Percentiles rank a stretch among this genome's conserved stretches.
phyloP scores from a whole-genome alignment of 2,888 invertebrate species.

The Embidobia sp. region DNA sequence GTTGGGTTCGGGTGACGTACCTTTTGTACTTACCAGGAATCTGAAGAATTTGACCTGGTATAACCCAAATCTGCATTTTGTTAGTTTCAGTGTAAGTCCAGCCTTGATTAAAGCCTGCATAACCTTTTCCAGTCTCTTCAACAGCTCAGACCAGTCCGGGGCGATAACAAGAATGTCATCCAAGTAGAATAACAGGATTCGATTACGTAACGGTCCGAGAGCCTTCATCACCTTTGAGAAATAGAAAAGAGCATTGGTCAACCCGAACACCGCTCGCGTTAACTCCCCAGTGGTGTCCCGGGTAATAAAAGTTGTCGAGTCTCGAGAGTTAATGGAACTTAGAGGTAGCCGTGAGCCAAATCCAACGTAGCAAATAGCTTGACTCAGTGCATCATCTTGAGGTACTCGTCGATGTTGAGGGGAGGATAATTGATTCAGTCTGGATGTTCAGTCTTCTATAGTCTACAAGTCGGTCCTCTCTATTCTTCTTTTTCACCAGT shows the following conservation, averaged over 20 bases:
- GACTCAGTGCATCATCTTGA: not conserved
- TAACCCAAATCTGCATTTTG: not conserved
- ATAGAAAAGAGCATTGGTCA: slow-evolving; percentile 64
- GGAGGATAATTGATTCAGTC: not conserved
- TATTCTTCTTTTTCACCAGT: slow-evolving; percentile 15
- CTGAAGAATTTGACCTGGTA: slow-evolving; percentile 26
- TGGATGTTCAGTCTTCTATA: not conserved
- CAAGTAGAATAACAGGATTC: too few relatives aligned
- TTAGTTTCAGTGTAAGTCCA: not conserved
- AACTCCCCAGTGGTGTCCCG: slow-evolving; percentile 69
- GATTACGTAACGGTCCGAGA: too few relatives aligned
- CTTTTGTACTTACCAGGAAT: slow-evolving; percentile 6
- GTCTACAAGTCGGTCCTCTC: slow-evolving; percentile 16
- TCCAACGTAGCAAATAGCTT: not conserved
- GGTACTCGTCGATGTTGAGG: not conserved
- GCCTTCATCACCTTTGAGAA: slow-evolving; percentile 65
- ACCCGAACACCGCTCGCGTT: slow-evolving; percentile 68
- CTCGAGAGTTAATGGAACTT: slow-evolving; percentile 44
- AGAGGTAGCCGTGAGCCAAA: slow-evolving; percentile 3
- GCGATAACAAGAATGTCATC: too few relatives aligned
- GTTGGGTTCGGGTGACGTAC: slow-evolving; percentile 19
- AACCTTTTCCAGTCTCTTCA: too few relatives aligned
- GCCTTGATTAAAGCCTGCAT: not conserved
- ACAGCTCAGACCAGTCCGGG: not conserved
- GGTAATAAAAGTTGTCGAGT: slow-evolving; percentile 65